phyloP scores from a whole-genome alignment of 2,797 vertebrate genomes.

The Labroides dimidiatus region DNA sequence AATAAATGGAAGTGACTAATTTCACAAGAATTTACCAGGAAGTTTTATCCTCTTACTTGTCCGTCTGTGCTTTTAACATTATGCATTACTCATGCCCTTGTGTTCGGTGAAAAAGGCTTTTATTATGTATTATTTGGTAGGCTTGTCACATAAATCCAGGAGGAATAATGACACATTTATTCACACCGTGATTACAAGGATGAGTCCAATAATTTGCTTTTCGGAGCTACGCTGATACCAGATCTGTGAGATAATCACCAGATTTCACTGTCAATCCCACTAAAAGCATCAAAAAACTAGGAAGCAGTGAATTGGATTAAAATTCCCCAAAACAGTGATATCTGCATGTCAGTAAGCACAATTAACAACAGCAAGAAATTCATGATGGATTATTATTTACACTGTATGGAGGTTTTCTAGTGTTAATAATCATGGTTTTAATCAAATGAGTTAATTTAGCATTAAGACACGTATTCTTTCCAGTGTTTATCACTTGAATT shows the following conservation, averaged over 20 bases:
- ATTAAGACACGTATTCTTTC: slow-evolving; percentile 31
- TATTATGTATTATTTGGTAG: neutral
- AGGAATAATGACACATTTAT: slow-evolving; percentile 21
- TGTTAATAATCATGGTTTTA: slow-evolving; percentile 18
- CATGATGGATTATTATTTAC: neutral
- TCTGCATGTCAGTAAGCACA: slow-evolving; percentile 3
- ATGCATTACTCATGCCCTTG: slow-evolving; percentile 8
- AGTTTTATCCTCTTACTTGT: neutral
- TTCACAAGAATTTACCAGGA: slow-evolving; percentile 1
- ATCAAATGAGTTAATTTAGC: slow-evolving; percentile 36
- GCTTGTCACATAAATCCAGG: slow-evolving; percentile 15
- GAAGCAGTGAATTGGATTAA: neutral
- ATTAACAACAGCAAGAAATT: neutral
- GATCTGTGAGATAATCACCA: neutral
- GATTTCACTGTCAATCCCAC: neutral
- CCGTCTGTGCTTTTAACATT: neutral
- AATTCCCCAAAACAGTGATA: neutral
- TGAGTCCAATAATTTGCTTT: slow-evolving; percentile 13
- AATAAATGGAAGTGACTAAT: neutral
- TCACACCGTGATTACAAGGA: slow-evolving; percentile 4
- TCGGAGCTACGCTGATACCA: neutral
- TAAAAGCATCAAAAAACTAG: neutral
- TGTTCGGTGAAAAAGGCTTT: neutral
- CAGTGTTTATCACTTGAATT: slow-evolving; percentile 48
- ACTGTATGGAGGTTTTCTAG: neutral